Base-by-base conservation (phyloP, 2,113 vertebrate genomes). In the Tragulus kanchil region DNA sequence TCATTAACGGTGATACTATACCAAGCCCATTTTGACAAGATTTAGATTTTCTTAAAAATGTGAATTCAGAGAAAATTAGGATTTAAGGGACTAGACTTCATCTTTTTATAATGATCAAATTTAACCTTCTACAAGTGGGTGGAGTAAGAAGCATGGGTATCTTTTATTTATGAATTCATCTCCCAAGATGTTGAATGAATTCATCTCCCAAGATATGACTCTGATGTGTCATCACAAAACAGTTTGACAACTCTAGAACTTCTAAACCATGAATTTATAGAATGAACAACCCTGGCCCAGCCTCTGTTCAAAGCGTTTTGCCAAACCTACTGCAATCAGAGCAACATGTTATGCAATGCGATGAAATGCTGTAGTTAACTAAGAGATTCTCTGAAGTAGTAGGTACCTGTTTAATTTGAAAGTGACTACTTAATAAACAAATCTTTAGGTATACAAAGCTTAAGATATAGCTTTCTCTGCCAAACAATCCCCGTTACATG, bases 371-470 rank as follows among this genome's bases (percentile, higher is more conserved):
- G 6, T 45, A 92, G 61, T 85, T 95, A 84, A n/a, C 90, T 95
- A 93, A 94, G 85, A 85, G 28, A 97, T 52, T 91, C 73, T 93
- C 75, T 95, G 64, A 90, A 94, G 93, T 71, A 21, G 75, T 78
- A 97, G 52, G 81, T 85, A 85, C 78, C 88, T 88, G 81, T 90
- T 96, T 95, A 90, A 95, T 78, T 92, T 92, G 81, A 82, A 94
- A 96, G 87, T 83, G 96, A 96, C 96, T 95, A 96, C 79, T 89
- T 94, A 96, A 97, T 94, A 95, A 96, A 96, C 62, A 96, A 94
- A 95, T 94, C 86, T 95, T 95, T 91, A 96, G 31, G 48, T 93
- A 93, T 56, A 89, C 88, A 88, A 73, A 97, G 83, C 73, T 96
- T 92, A 93, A 93, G 58, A 81, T 48, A 58, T 16, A 25, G 58